Conservation (phyloP, 2,113 vertebrate genomes). For the Thymallus thymallus region DNA sequence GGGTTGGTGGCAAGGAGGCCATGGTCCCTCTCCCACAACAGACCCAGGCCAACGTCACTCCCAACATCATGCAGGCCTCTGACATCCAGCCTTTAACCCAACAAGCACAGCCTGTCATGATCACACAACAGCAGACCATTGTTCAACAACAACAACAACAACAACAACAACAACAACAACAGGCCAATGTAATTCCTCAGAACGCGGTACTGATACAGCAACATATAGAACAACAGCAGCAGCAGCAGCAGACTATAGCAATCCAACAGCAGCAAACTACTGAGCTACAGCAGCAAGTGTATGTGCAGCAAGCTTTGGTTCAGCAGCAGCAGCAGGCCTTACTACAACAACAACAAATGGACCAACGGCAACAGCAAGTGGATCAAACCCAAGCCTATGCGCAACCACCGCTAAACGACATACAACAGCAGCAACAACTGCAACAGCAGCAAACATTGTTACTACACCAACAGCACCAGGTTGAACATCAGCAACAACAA, state of each 20-base stretch:
- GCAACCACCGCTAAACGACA: constrained; percentile 50
- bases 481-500: constrained; percentile 54
- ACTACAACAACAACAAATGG: constrained; percentile 48
- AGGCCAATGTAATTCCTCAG: constrained; percentile 42
- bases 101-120: constrained; percentile 60
- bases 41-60: constrained; percentile 62
- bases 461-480: constrained; percentile 56
- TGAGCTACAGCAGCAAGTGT: constrained; percentile 61
- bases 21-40: constrained; percentile 61
- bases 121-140: constrained; percentile 64
- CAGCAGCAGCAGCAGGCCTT: constrained; percentile 45
- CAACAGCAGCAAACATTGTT: constrained; percentile 37
- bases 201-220: constrained; percentile 25
- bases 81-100: constrained; percentile 64
- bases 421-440: constrained; percentile 45
- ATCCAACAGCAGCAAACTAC: constrained; percentile 48
- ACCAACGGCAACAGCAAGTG: constrained; percentile 48
- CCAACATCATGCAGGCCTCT: constrained; percentile 54
- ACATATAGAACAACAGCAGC: constrained; percentile 41
- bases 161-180: constrained; percentile 63
- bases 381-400: constrained; percentile 50
- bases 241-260: constrained; percentile 54
- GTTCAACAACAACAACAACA: constrained; percentile 66
- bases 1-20: constrained; percentile 24
- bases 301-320: constrained; percentile 39